Conservation (phyloP, 2,888 invertebrate genomes). For the Ectemnius cavifrons region DNA sequence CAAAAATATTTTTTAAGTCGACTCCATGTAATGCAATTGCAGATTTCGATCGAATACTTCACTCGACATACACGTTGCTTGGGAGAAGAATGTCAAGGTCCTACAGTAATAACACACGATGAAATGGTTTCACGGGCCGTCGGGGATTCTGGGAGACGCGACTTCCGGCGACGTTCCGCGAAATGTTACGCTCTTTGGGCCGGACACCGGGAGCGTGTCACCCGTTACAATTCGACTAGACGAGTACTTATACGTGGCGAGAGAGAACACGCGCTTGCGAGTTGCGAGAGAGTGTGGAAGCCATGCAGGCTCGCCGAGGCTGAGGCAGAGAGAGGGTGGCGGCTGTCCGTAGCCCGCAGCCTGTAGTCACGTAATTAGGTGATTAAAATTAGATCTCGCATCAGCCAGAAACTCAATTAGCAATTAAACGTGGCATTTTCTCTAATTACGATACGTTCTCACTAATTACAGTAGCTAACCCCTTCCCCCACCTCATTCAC, state of each 20-base stretch:
- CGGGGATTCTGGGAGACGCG: constrained; percentile 29
- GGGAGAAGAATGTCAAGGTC: constrained; percentile 9
- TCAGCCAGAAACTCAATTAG: constrained; percentile 81
- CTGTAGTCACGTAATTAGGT: constrained; percentile 81
- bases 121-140: constrained; percentile 2
- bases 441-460: constrained; percentile 81
- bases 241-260: constrained; percentile 60
- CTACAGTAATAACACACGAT: background rate
- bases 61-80: no score
- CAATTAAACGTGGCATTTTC: constrained; percentile 82
- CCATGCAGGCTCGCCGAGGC: constrained; percentile 64
- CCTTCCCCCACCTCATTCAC: constrained; percentile 45
- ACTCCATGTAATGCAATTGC: no score
- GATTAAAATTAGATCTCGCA: constrained; percentile 82
- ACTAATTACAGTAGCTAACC: constrained; percentile 78
- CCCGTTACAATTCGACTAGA: constrained; percentile 65
- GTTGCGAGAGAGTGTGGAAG: constrained; percentile 46
- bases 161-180: constrained; percentile 52
- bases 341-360: constrained; percentile 73
- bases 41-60: background rate
- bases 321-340: constrained; percentile 65
- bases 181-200: constrained; percentile 61
- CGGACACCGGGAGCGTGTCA: constrained; percentile 53
- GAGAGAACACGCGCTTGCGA: constrained; percentile 21
- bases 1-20: no score